Evolutionary conservation across 2,888 invertebrate species (phyloP).

Genomic region (Leptopilina drosophilae): DNA sequence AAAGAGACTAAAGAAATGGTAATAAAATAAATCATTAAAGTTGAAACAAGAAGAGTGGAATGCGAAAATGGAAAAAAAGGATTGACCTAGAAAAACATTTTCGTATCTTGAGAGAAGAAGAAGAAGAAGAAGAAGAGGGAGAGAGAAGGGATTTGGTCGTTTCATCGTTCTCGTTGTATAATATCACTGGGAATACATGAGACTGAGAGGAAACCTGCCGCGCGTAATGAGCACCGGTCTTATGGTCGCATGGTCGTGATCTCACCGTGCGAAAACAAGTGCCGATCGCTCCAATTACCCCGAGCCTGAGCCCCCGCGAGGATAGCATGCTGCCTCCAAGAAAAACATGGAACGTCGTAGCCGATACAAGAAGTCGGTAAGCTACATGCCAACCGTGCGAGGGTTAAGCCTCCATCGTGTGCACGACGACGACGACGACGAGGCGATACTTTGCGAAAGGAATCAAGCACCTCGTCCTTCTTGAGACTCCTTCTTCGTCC

Average conservation of each 20-base stretch:
- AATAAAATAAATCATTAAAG: not conserved
- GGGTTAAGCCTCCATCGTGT: slow-evolving; percentile 14
- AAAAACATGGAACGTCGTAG: slow-evolving; percentile 43
- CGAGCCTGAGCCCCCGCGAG: slow-evolving; percentile 49
- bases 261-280: slow-evolving; percentile 73
- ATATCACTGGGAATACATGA: slow-evolving; percentile 55
- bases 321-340: slow-evolving; percentile 29
- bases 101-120: not conserved
- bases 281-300: slow-evolving; percentile 74
- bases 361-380: slow-evolving; percentile 48
- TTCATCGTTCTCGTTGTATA: slow-evolving; percentile 45
- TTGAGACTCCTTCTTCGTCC: slow-evolving; percentile 28
- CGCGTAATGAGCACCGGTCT: slow-evolving; percentile 60
- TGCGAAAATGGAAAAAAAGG: not conserved
- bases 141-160: slow-evolving; percentile 32
- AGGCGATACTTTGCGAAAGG: slow-evolving; percentile 1
- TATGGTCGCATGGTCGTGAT: slow-evolving; percentile 62
- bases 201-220: slow-evolving; percentile 52
- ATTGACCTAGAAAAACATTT: slow-evolving; percentile 16
- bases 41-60: not conserved
- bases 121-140: not conserved
- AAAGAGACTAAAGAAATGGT: too few species aligned
- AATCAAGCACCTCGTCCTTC: slow-evolving; percentile 36
- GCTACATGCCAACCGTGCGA: slow-evolving; percentile 44
- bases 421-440: not conserved